Percentiles rank a stretch among this genome's conserved stretches.
Evolutionary conservation across 2,888 invertebrate species (phyloP).

Genomic region (Netelia virgata): DNA sequence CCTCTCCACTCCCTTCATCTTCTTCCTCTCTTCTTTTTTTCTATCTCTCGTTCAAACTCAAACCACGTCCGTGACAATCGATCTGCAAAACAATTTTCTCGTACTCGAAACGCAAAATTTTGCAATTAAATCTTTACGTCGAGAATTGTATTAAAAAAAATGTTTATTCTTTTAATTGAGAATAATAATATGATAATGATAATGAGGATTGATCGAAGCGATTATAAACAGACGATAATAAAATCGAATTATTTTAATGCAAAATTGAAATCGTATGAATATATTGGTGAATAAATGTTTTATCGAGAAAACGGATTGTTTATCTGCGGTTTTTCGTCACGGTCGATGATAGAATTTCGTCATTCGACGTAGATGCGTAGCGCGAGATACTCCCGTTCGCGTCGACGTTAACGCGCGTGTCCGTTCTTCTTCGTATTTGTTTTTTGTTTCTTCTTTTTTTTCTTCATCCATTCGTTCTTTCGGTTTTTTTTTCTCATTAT

Average conservation of each 20-base stretch:
- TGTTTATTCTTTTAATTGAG: too few relatives aligned
- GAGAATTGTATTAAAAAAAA: background rate
- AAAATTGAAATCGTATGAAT: background rate
- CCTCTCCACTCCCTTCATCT: background rate
- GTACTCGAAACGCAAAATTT: background rate
- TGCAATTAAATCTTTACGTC: background rate
- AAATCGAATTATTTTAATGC: too few relatives aligned
- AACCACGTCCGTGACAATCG: conserved; percentile 14
- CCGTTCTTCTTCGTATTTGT: background rate
- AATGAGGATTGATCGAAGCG: background rate
- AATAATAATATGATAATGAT: too few relatives aligned
- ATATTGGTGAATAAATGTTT: background rate
- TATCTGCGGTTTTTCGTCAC: conserved; percentile 53
- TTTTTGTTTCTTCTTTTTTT: conserved; percentile 26
- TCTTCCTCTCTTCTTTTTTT: background rate
- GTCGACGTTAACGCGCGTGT: conserved; percentile 4
- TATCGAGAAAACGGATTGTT: conserved; percentile 36
- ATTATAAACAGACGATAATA: background rate
- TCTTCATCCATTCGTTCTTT: conserved; percentile 22
- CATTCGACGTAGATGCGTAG: conserved; percentile 40
- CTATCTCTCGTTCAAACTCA: background rate
- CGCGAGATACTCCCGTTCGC: conserved; percentile 40
- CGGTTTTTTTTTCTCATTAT: background rate
- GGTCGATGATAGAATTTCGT: conserved; percentile 43
- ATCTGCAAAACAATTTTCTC: background rate